Evolutionary conservation across 2,113 vertebrate genomes (phyloP).

Genomic region (Hippocampus mohnikei): DNA sequence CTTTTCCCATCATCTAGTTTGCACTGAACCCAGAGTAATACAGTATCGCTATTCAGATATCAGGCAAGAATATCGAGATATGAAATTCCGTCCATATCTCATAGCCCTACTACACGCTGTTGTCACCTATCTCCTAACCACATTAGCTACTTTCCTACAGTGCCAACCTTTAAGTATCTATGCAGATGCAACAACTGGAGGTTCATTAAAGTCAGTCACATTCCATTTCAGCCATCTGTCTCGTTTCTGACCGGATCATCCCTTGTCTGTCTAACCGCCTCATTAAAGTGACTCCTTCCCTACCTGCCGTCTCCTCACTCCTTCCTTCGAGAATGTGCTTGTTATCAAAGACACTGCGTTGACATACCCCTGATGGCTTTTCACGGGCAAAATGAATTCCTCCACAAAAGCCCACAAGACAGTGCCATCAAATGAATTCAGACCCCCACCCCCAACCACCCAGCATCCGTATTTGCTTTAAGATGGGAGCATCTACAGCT

Average conservation of each 20-base stretch:
- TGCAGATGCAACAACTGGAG: neutral
- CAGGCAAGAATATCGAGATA: too few relatives aligned
- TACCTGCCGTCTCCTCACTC: neutral
- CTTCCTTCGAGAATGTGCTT: neutral
- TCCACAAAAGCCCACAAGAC: neutral
- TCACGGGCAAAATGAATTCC: neutral
- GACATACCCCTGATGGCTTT: neutral
- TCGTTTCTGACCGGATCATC: neutral
- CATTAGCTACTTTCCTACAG: neutral
- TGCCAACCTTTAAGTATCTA: neutral
- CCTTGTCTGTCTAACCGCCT: neutral
- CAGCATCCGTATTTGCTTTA: neutral
- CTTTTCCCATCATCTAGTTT: too few relatives aligned
- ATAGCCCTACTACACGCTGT: too few relatives aligned
- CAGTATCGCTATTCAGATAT: too few relatives aligned
- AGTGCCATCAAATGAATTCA: neutral
- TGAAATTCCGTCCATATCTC: too few relatives aligned
- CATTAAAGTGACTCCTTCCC: neutral
- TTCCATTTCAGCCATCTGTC: neutral
- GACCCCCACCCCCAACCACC: too few relatives aligned
- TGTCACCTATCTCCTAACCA: too few relatives aligned
- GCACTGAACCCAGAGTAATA: too few relatives aligned
- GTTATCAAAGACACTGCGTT: neutral
- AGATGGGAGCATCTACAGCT: conserved; percentile 21
- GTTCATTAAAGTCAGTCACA: neutral